Evolutionary conservation across 2,797 vertebrate genomes (phyloP).

Genomic region (Eulemur mongoz): DNA sequence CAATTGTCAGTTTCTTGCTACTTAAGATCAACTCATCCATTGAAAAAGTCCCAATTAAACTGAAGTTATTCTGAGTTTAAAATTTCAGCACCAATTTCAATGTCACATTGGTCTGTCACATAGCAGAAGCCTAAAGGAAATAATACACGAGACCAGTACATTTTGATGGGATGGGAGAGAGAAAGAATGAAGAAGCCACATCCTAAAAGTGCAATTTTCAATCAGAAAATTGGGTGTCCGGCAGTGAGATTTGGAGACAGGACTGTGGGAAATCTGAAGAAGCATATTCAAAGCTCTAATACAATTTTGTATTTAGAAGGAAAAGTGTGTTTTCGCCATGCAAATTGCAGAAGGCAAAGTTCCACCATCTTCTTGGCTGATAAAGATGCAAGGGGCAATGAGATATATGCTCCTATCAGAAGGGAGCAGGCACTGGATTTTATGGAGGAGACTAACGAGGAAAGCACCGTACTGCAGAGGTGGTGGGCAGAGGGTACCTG

Average conservation of each 20-base stretch:
- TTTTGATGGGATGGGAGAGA: not conserved
- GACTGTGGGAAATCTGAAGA: not conserved
- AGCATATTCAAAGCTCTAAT: not conserved
- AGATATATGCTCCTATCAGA: not conserved
- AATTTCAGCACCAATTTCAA: not conserved
- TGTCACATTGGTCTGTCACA: not conserved
- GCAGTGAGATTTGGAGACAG: not conserved
- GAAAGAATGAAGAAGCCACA: not conserved
- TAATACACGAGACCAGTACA: not conserved
- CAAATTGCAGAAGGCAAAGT: not conserved
- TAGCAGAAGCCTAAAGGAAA: not conserved
- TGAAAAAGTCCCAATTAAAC: not conserved
- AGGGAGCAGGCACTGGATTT: not conserved
- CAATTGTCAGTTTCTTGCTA: not conserved
- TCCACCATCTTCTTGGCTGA: not conserved
- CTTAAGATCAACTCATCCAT: not conserved
- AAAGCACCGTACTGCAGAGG: not conserved
- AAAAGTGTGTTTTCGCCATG: not conserved
- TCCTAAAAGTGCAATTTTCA: not conserved
- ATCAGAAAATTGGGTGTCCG: not conserved
- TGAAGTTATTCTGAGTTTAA: slow-evolving; percentile 10
- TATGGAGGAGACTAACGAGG: not conserved
- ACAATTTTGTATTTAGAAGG: not conserved
- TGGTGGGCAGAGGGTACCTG: not conserved
- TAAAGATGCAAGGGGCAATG: not conserved